Percentiles rank a stretch among this genome's conserved stretches.
Conservation (phyloP, 2,888 invertebrate species). For the Prosopocoilus inquinatus region DNA sequence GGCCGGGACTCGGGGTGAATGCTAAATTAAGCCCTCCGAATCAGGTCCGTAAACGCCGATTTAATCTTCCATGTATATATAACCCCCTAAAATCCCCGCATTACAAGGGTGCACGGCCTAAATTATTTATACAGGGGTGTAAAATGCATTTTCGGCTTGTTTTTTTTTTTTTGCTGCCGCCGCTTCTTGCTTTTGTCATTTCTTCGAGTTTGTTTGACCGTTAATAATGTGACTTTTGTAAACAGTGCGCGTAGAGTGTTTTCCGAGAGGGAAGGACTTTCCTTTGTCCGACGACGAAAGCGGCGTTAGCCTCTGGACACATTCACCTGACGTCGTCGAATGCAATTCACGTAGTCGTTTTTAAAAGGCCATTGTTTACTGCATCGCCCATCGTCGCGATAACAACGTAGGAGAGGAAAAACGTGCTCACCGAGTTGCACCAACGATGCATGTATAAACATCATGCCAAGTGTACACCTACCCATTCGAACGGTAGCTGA, state of each 20-base stretch:
- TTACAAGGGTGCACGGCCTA: not conserved
- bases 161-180: not conserved
- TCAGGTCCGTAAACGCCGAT: not conserved
- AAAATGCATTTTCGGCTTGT: not conserved
- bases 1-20: not conserved
- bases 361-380: too few relatives aligned
- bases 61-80: not conserved
- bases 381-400: too few relatives aligned
- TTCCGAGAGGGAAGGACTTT: not conserved
- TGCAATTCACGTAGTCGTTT: too few relatives aligned
- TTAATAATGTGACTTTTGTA: constrained; percentile 48
- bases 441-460: too few relatives aligned
- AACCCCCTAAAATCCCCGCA: constrained; percentile 3
- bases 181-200: not conserved
- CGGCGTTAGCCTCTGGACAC: too few relatives aligned
- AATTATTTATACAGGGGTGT: constrained; percentile 4
- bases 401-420: too few relatives aligned
- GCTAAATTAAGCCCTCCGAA: constrained; percentile 1
- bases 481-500: too few relatives aligned
- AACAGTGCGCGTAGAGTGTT: constrained; percentile 28
- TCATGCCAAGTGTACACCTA: too few relatives aligned
- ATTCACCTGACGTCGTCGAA: too few relatives aligned
- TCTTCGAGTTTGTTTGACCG: constrained; percentile 39
- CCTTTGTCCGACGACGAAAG: not conserved
- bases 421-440: too few relatives aligned